Evolutionary conservation across 2,113 vertebrate genomes (phyloP).

Genomic region (Lipophrys pholis): DNA sequence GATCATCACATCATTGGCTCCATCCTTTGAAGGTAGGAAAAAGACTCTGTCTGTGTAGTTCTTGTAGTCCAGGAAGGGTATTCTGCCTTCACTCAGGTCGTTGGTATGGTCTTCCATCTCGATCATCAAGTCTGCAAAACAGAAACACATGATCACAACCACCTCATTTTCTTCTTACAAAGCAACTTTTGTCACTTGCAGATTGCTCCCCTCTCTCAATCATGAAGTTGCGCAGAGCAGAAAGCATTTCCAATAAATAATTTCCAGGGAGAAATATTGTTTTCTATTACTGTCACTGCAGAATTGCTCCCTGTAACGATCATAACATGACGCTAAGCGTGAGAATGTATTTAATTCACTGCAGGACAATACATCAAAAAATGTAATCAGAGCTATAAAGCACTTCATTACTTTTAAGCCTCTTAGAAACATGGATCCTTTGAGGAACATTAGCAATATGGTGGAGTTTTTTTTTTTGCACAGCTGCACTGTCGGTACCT

Average conservation of each 20-base stretch:
- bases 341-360: constrained; percentile 45
- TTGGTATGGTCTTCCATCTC: constrained; percentile 99
- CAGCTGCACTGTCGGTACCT: constrained; percentile 77
- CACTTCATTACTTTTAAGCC: constrained; percentile 49
- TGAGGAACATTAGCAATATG: constrained; percentile 16
- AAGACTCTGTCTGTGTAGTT: constrained; percentile 96
- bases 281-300: constrained; percentile 45
- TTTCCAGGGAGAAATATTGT: constrained; percentile 43
- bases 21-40: constrained; percentile 96
- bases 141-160: constrained; percentile 5
- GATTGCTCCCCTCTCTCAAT: constrained; percentile 40
- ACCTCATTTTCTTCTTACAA: constrained; percentile 10
- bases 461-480: background rate
- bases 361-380: constrained; percentile 44
- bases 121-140: constrained; percentile 92
- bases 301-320: constrained; percentile 46
- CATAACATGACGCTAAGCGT: constrained; percentile 34
- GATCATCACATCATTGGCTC: constrained; percentile 97
- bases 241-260: constrained; percentile 30
- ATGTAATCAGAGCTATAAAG: constrained; percentile 49
- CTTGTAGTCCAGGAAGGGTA: constrained; percentile 96
- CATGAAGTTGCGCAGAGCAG: constrained; percentile 8
- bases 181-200: constrained; percentile 17
- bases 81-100: constrained; percentile 92
- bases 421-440: constrained; percentile 27